Evolutionary conservation across 2,888 invertebrate genomes (phyloP), one percentile per base, ranked within the genome.

Genomic region (Nomada hirtipes): DNA sequence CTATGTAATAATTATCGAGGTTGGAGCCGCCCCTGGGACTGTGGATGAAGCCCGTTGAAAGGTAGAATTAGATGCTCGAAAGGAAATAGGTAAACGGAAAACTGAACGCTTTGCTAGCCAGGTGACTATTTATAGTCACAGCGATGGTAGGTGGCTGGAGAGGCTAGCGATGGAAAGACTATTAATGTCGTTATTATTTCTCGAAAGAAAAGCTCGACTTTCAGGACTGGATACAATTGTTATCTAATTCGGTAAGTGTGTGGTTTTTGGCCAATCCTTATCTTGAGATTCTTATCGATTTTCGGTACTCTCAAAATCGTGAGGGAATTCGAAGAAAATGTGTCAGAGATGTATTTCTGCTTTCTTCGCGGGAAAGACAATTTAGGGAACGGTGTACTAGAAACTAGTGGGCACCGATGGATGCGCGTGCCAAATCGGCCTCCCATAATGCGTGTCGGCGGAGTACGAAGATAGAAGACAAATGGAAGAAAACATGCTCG

Each of bases 401-500:
- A 76, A 79, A 76, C 57, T 4, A 50, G 67, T 50, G 20, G 13
- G 11, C 47, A 20, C 47, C 23, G 26, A 63, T 69, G 47, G 47
- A 47, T 47, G 60, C 47, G 53, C 36, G 55, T 26, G 61, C 59
- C 64, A 57, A 60, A 76, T 64, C 52, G 47, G 50, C 55, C 57
- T 78, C 20, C 67, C 47, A 67, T 77, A 63, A 75, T 77, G 23
- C 53, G 57, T 65, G 64, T 81, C 69, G 53, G 29, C 69, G 42
- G 52, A 11, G 71, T 63, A 69, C 69, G 36, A 79, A 81, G 79
- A 73, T 81, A 81, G 69, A 81, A 81, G 47, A 57, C 61, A 69
- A 79, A 81, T 79, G 50, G 73, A 73, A 73, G 64, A 73, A 65
- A 69, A 79, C 73, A 23, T 50, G 53, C 23, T 10, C 59, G 42